phyloP scores from a whole-genome alignment of 1,140 invertebrate species.

The Lordiphosa collinella region DNA sequence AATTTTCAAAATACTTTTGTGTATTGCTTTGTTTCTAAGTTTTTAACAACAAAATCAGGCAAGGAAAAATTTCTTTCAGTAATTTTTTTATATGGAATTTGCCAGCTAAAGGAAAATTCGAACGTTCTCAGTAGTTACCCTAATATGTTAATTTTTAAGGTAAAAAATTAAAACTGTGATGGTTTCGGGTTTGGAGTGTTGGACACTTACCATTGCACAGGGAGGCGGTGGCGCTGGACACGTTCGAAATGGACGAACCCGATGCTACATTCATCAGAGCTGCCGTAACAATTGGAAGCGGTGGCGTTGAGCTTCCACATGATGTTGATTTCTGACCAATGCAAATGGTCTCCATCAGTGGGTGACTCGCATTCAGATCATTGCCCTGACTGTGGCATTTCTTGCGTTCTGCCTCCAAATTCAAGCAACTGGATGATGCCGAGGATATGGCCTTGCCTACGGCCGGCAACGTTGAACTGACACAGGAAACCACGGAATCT shows the following conservation, averaged over 20 bases:
- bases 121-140: no score
- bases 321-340: constrained; percentile 42
- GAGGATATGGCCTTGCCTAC: constrained; percentile 58
- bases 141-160: no score
- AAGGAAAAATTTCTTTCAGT: no score
- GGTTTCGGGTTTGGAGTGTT: no score
- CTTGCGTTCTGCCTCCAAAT: constrained; percentile 51
- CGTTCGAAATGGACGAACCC: constrained; percentile 20
- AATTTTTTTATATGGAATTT: no score
- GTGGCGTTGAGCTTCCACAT: constrained; percentile 46
- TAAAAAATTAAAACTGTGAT: no score
- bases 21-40: no score
- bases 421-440: constrained; percentile 35
- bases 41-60: no score
- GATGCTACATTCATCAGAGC: constrained; percentile 53
- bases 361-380: constrained; percentile 53
- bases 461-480: constrained; percentile 60
- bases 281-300: constrained; percentile 32
- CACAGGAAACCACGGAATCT: constrained; percentile 73
- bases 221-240: constrained; percentile 24
- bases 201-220: constrained; percentile 52
- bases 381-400: constrained; percentile 43
- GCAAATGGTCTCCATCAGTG: constrained; percentile 64
- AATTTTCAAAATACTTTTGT: no score
- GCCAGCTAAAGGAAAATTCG: no score